Evolutionary conservation across 2,113 vertebrate genomes (phyloP).

Genomic region (Corvus moneduloides): DNA sequence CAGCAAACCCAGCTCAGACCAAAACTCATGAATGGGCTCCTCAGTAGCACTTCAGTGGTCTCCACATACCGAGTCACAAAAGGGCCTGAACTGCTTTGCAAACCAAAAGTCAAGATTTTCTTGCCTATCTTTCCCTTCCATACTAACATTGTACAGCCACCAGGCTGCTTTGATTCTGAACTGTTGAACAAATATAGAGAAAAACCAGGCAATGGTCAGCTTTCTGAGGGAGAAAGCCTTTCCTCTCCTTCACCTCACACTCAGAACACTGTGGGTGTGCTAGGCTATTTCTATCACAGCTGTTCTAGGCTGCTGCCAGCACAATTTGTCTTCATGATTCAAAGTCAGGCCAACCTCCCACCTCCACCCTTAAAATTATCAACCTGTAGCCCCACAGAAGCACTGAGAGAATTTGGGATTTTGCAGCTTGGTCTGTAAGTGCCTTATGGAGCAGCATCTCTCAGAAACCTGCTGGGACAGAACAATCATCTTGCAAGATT

Average conservation of each 20-base stretch:
- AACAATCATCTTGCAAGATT: background rate
- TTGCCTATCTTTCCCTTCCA: background rate
- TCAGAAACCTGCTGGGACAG: background rate
- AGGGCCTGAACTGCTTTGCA: background rate
- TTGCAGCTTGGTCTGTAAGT: background rate
- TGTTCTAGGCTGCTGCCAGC: background rate
- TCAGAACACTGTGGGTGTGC: background rate
- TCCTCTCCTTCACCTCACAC: background rate
- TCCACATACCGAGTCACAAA: background rate
- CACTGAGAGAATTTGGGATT: background rate
- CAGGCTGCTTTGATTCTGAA: background rate
- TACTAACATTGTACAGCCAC: background rate
- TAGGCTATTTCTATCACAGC: background rate
- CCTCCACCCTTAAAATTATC: background rate
- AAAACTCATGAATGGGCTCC: background rate
- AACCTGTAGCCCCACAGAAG: background rate
- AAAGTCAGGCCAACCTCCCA: background rate
- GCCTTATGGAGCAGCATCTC: background rate
- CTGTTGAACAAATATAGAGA: background rate
- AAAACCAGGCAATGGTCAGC: background rate
- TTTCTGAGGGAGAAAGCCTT: background rate
- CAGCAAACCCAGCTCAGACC: background rate
- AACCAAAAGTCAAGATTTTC: background rate
- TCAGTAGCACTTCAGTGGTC: background rate
- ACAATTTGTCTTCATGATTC: background rate